These are phyloP conservation scores for Mustelus asterias DNA, from an alignment of 2,113 vertebrate genomes.

Conservation along the genomic window DNA sequence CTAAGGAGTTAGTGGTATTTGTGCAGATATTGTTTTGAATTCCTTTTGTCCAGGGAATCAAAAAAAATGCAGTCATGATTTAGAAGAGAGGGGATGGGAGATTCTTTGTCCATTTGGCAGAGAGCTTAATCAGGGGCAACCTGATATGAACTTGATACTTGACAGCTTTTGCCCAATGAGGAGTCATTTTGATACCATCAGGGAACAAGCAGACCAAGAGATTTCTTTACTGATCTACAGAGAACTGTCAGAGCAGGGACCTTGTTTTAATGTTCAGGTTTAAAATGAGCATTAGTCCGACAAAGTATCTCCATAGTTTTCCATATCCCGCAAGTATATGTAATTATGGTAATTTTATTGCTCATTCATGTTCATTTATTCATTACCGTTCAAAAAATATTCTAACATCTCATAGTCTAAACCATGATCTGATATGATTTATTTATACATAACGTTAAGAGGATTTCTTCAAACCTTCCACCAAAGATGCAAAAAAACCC, in stretches of 20 bases:
- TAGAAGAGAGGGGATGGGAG: background rate
- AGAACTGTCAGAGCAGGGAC: background rate
- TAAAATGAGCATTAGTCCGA: background rate
- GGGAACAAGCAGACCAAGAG: background rate
- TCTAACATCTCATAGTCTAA: background rate
- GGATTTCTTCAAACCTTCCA: background rate
- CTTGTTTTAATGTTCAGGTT: background rate
- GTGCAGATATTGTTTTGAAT: background rate
- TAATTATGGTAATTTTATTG: background rate
- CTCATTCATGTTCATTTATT: background rate
- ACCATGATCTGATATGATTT: background rate
- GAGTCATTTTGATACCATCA: background rate
- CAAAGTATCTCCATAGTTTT: background rate
- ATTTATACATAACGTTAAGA: background rate
- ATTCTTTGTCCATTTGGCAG: background rate
- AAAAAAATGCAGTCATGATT: background rate
- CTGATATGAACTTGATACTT: background rate
- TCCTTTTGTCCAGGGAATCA: background rate
- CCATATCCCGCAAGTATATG: background rate
- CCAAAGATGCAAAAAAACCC: background rate
- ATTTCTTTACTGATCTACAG: background rate
- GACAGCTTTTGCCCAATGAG: background rate
- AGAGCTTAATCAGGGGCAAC: background rate
- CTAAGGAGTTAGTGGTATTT: background rate
- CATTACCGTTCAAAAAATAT: background rate